phyloP scores from a whole-genome alignment of 2,113 vertebrate genomes.

The Murina feae region DNA sequence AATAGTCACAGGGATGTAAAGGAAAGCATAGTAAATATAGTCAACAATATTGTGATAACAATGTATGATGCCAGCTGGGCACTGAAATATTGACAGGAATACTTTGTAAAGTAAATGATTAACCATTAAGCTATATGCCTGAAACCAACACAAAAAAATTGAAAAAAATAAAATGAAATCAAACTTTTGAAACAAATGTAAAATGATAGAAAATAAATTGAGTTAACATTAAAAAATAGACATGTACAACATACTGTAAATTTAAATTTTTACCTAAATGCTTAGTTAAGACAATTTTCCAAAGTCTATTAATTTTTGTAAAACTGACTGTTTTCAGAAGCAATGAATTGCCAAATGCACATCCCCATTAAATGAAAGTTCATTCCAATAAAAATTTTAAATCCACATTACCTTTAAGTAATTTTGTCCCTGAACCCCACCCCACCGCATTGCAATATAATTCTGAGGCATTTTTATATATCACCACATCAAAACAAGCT shows the following conservation, averaged over 20 bases:
- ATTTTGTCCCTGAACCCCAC: background rate
- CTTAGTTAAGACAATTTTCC: background rate
- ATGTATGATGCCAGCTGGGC: background rate
- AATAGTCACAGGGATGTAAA: background rate
- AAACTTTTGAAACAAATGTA: background rate
- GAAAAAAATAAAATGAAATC: background rate
- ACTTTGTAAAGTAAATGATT: background rate
- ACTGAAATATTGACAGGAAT: background rate
- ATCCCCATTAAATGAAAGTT: background rate
- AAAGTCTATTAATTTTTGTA: background rate
- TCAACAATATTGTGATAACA: background rate
- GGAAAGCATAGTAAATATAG: background rate
- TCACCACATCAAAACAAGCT: background rate
- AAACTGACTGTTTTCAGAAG: background rate
- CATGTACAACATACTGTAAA: background rate
- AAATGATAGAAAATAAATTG: slow-evolving; percentile 28
- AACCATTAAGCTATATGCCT: background rate
- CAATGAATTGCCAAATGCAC: background rate
- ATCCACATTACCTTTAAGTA: background rate
- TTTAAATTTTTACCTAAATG: background rate
- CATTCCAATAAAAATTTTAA: background rate
- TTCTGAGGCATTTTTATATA: background rate
- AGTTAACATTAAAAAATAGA: background rate
- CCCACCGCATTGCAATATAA: background rate
- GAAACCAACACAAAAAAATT: background rate